Base-by-base conservation (phyloP, 2,113 vertebrate genomes). In the Muntiacus muntjak region DNA sequence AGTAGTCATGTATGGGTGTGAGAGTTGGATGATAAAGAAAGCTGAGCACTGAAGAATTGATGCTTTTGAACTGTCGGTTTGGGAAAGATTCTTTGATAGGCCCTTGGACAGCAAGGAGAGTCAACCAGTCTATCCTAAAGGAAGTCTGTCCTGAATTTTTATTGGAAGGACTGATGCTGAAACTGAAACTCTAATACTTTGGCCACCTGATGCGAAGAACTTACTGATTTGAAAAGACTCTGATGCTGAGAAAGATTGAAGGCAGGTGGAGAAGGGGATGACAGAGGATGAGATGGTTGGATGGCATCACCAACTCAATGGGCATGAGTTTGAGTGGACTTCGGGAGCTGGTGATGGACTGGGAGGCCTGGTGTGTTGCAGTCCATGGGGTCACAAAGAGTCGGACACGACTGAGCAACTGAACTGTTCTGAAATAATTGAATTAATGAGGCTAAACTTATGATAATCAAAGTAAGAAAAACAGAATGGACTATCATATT, bases 291-390 rank as follows among this genome's bases (percentile, higher is more conserved):
- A 71, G 67, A 71, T 12, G n/a, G 9, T 71, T 71, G 67, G 19
- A 71, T 40, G 21, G 19, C 19, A 71, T 71, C 8, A 11, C n/a
- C 21, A 19, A 36, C n/a, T 36, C 64, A 71, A 21, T 71, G 19
- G 9, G 23, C 10, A 23, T 40, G 19, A 40, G n/a, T 36, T 36
- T 23, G 19, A 1, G 19, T 36, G 67, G 3, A 6, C 10, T 40
- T 19, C 0, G 0, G n/a, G 19, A 23, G n/a, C 36, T 71, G 67
- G 9, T 40, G 67, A 3, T 12, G 10, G 36, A 23, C n/a, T 3
- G n/a, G 67, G n/a, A 71, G 19, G 67, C 67, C n/a, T 71, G 4
- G 10, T 19, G 5, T 36, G 10, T 10, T 71, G n/a, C 19, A 6
- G 5, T 23, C 4, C 67, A 71, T 71, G n/a, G 10, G 19, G 11